Evolutionary conservation across 2,888 invertebrate species (phyloP).

Genomic region (Sussaba pulchella): DNA sequence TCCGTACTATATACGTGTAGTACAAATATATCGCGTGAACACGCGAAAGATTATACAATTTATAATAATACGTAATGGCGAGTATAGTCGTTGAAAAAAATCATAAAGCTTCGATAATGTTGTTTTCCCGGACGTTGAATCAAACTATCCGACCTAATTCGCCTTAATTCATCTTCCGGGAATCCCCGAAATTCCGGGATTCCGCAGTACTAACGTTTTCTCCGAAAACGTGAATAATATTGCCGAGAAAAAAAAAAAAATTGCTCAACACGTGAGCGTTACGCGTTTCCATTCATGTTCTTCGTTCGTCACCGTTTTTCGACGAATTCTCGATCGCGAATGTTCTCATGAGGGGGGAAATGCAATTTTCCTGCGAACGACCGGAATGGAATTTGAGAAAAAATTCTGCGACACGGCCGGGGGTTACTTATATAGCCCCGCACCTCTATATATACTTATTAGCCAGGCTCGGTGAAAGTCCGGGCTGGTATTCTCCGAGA

Average conservation of each 20-base stretch:
- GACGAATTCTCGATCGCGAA: too few relatives aligned
- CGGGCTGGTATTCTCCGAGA: constrained; percentile 60
- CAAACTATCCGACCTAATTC: constrained; percentile 32
- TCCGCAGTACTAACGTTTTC: constrained; percentile 26
- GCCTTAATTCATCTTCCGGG: constrained; percentile 8
- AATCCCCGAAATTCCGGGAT: constrained; percentile 12
- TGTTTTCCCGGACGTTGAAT: constrained; percentile 7
- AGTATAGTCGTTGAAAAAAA: too few relatives aligned
- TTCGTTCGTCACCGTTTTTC: constrained; percentile 15
- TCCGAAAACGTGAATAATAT: constrained; percentile 7
- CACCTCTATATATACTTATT: constrained; percentile 39
- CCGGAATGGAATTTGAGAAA: constrained; percentile 26
- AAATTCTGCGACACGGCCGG: not conserved
- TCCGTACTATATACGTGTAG: too few relatives aligned
- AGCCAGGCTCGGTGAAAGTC: constrained; percentile 62
- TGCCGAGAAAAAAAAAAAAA: constrained; percentile 35
- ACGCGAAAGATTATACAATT: too few relatives aligned
- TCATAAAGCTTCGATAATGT: too few relatives aligned
- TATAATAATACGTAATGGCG: too few relatives aligned
- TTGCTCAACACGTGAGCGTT: not conserved
- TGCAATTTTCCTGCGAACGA: too few relatives aligned
- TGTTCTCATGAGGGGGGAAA: too few relatives aligned
- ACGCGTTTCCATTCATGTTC: not conserved
- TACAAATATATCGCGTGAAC: too few relatives aligned
- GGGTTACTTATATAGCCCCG: constrained; percentile 23